Evolutionary conservation across 2,113 vertebrate genomes (phyloP), one percentile per base, ranked within the genome.

Genomic region (Hippocampus zosterae): DNA sequence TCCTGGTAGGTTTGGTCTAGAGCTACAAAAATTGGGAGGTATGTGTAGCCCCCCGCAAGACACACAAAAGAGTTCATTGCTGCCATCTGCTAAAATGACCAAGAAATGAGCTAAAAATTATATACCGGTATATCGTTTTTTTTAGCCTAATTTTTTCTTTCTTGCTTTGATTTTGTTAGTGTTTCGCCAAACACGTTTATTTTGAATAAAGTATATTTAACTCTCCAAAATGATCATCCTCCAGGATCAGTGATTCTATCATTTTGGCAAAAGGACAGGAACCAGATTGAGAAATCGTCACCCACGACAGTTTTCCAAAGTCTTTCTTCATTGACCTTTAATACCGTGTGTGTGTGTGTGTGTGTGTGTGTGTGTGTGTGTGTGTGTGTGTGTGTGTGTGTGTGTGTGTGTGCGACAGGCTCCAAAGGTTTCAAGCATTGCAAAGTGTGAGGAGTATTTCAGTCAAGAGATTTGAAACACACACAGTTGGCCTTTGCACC

Each of bases 401-500:
- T 55, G 21, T 27, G 10, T 29, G 55, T 56, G n/a, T 8, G 19
- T 63, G 3, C 61, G 5, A n/a, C 25, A n/a, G 18, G 10, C 61
- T 63, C 56, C 19, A 41, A 42, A 64, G 4, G 62, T 42, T 64
- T 63, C 40, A 21, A 13, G 21, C 37, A 2, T 68, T 65, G 71
- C 44, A 50, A n/a, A 10, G 55, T 5, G 23, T 60, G 60, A 12
- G 42, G 19, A 59, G 29, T 50, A 46, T 57, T 65, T 69, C 53
- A 65, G 44, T 48, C 53, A 48, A 21, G 78, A 65, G 2, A 19
- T 64, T 56, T 68, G 63, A 79, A 84, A 84, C 50, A 81, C 56
- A 68, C 75, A 71, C 69, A 29, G 81, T 87, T 85, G 83, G 82
- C 79, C 81, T 85, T 77, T 84, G 71, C 81, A 67, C 77, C 78